These are phyloP conservation scores for Azemiops feae DNA, from an alignment of 2,113 vertebrate species.

Conservation along the genomic window DNA sequence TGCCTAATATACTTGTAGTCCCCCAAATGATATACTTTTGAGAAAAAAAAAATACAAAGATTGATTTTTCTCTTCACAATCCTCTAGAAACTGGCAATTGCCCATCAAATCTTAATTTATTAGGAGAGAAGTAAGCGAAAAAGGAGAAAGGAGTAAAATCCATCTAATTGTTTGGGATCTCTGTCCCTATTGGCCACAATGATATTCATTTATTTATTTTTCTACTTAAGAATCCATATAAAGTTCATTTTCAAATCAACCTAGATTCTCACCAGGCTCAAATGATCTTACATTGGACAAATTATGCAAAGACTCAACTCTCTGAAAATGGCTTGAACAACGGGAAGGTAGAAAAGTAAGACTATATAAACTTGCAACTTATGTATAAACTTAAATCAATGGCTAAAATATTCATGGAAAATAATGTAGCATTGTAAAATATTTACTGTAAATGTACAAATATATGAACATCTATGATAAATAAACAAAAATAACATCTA, in stretches of 20 bases:
- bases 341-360: too few relatives aligned
- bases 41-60: neutral
- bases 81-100: neutral
- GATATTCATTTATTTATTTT: neutral
- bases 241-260: too few relatives aligned
- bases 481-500: neutral
- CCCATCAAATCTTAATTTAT: neutral
- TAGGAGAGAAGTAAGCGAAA: neutral
- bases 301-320: too few relatives aligned
- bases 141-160: neutral
- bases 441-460: neutral
- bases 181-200: neutral
- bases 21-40: neutral
- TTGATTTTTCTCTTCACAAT: neutral
- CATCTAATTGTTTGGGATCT: neutral
- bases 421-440: neutral
- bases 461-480: neutral
- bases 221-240: neutral
- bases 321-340: too few relatives aligned
- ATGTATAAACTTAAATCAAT: neutral
- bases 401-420: neutral
- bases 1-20: neutral
- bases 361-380: too few relatives aligned
- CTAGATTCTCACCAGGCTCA: too few relatives aligned
- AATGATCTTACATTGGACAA: too few relatives aligned